Evolutionary conservation across 2,888 invertebrate species (phyloP).

Genomic region (Phania funesta): DNA sequence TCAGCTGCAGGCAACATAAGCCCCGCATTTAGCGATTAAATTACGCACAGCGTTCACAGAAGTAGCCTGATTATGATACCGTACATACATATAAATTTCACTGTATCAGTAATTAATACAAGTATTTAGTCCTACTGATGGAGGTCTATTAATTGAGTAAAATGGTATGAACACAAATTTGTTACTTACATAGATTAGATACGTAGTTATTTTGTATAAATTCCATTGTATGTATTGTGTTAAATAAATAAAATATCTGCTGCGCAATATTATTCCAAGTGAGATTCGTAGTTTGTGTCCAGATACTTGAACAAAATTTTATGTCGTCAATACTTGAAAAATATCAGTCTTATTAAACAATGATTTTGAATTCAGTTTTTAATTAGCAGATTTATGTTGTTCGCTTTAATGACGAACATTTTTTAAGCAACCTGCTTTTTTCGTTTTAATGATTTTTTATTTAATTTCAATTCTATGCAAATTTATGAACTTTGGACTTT

Average conservation of each 20-base stretch:
- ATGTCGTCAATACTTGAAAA: neutral
- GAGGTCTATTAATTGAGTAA: neutral
- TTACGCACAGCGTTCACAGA: too few relatives aligned
- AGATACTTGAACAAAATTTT: neutral
- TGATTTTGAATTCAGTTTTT: neutral
- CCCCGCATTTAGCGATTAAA: too few relatives aligned
- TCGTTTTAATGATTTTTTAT: neutral
- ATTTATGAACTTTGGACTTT: constrained; percentile 17
- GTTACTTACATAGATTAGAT: too few relatives aligned
- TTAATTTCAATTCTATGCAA: neutral
- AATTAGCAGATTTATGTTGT: neutral
- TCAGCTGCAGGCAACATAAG: too few relatives aligned
- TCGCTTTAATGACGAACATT: neutral
- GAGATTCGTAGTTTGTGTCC: neutral
- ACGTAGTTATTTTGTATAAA: neutral
- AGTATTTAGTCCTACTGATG: neutral
- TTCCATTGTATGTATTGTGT: neutral
- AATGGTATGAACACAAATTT: neutral
- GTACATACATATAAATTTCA: neutral
- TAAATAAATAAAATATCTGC: constrained; percentile 3
- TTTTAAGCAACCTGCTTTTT: neutral
- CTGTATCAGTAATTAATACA: neutral
- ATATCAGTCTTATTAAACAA: neutral
- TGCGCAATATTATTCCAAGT: constrained; percentile 22
- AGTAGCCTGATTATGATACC: too few relatives aligned